Evolutionary conservation across 2,797 vertebrate genomes (phyloP).

Genomic region (Phrynocephalus guinanensis): DNA sequence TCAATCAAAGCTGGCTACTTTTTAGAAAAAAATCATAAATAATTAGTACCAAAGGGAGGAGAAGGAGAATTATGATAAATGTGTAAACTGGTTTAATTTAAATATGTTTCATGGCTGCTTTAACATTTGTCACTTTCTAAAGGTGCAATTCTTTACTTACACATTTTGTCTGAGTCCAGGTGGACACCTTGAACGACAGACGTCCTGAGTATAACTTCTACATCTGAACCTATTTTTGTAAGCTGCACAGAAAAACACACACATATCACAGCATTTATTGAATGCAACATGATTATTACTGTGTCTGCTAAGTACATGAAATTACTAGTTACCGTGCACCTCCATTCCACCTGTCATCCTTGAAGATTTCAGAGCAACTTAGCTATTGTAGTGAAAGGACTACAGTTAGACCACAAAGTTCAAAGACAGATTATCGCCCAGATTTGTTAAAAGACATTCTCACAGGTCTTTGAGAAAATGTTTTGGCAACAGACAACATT

Average conservation of each 20-base stretch:
- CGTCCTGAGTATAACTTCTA: conserved; percentile 81
- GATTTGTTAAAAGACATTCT: conserved; percentile 19
- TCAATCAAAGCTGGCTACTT: background rate
- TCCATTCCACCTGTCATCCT: background rate
- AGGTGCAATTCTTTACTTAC: conserved; percentile 59
- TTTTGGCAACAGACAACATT: background rate
- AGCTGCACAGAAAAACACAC: conserved; percentile 59
- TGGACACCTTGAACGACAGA: conserved; percentile 82
- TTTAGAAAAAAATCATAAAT: too few species aligned
- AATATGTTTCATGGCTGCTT: background rate
- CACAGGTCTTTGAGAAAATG: background rate
- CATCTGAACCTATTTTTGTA: conserved; percentile 80
- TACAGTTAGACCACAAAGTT: background rate
- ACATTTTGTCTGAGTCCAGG: conserved; percentile 72
- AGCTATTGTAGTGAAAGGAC: background rate
- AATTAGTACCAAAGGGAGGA: background rate
- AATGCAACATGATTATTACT: background rate
- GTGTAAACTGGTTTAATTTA: background rate
- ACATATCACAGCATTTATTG: background rate
- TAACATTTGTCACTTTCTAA: background rate
- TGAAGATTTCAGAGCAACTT: background rate
- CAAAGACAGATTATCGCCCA: background rate
- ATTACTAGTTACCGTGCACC: background rate
- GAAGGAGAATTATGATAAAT: background rate
- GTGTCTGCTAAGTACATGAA: background rate